Conservation (phyloP, 2,888 invertebrate genomes). For the Strigamia crassipes region DNA sequence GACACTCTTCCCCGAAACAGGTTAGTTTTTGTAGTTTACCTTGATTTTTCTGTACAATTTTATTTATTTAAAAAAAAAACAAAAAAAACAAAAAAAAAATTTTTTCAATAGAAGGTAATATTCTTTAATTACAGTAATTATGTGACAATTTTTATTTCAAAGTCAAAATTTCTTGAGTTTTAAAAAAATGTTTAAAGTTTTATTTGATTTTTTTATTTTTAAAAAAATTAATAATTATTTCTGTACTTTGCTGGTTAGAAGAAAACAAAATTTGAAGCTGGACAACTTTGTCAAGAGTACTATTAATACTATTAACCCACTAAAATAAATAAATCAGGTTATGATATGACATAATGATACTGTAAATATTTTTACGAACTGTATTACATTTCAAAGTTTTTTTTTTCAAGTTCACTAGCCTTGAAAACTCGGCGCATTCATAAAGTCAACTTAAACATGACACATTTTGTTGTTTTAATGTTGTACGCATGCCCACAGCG, state of each 20-base stretch:
- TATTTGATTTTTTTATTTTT: too few species aligned
- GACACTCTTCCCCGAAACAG: not conserved
- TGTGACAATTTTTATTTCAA: too few species aligned
- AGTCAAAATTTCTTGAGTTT: too few species aligned
- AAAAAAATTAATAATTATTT: not conserved
- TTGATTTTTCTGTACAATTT: not conserved
- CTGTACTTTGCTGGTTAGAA: not conserved
- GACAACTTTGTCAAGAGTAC: not conserved
- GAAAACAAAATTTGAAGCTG: too few species aligned
- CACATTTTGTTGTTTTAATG: too few species aligned
- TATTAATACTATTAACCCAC: not conserved
- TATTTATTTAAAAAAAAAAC: not conserved
- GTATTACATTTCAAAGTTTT: not conserved
- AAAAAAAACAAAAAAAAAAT: not conserved
- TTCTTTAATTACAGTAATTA: too few species aligned
- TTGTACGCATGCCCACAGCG: too few species aligned
- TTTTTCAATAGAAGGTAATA: not conserved
- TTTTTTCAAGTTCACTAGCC: not conserved
- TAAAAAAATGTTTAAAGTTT: too few species aligned
- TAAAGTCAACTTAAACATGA: too few species aligned
- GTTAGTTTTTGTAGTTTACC: not conserved
- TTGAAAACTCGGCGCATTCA: too few species aligned
- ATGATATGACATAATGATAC: not conserved
- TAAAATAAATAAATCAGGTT: not conserved
- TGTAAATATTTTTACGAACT: not conserved